These are phyloP conservation scores for Notoglanidium macrostoma DNA, from an alignment of 2,797 vertebrate species.

Conservation along the genomic window DNA sequence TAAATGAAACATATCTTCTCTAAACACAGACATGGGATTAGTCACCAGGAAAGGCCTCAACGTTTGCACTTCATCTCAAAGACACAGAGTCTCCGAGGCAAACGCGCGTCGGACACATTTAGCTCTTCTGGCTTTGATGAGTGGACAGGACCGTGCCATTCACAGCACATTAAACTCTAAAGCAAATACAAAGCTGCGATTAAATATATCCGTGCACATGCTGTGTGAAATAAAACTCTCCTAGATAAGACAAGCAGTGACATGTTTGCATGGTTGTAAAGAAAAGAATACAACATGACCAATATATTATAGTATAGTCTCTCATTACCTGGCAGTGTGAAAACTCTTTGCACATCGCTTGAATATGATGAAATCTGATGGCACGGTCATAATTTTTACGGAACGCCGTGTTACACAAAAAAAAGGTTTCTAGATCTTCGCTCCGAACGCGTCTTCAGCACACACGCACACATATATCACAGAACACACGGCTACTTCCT, in stretches of 20 bases:
- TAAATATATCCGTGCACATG: background rate
- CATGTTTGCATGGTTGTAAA: background rate
- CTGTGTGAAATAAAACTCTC: background rate
- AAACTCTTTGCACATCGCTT: background rate
- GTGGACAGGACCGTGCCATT: background rate
- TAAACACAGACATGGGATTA: slow-evolving; percentile 52
- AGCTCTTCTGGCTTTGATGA: background rate
- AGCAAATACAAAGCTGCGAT: background rate
- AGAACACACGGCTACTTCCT: slow-evolving; percentile 30
- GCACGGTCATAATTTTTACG: background rate
- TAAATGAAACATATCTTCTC: slow-evolving; percentile 50
- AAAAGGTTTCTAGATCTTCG: background rate
- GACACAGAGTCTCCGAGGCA: background rate
- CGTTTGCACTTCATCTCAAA: slow-evolving; percentile 46
- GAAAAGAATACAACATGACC: background rate
- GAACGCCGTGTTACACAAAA: background rate
- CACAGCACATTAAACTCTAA: background rate
- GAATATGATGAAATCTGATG: background rate
- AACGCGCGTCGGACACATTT: background rate
- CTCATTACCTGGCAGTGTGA: background rate
- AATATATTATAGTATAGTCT: background rate
- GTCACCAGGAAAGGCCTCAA: slow-evolving; percentile 50
- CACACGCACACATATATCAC: background rate
- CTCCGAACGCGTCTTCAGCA: background rate
- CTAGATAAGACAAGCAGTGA: background rate